Evolutionary conservation across 2,797 vertebrate species (phyloP).

Genomic region (Enteromius mattozi): DNA sequence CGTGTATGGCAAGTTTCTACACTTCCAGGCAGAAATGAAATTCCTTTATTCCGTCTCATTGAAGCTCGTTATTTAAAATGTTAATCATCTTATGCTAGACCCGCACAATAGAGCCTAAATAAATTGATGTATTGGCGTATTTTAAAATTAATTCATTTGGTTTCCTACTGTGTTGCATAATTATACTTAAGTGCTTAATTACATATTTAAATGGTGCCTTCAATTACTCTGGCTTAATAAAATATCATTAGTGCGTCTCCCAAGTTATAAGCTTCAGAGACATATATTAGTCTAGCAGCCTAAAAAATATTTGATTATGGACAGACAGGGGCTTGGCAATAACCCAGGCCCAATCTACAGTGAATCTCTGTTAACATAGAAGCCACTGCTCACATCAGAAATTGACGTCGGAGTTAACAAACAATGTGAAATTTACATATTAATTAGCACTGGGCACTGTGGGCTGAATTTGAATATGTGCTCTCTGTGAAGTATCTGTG

Average conservation of each 20-base stretch:
- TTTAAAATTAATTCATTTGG: constrained; percentile 91
- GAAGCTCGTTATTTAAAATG: constrained; percentile 79
- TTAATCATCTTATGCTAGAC: constrained; percentile 81
- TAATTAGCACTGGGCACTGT: constrained; percentile 78
- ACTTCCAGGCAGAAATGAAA: constrained; percentile 20
- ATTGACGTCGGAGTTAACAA: constrained; percentile 81
- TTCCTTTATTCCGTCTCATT: constrained; percentile 74
- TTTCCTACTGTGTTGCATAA: constrained; percentile 89
- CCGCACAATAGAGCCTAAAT: constrained; percentile 87
- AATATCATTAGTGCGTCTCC: constrained; percentile 89
- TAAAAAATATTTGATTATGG: constrained; percentile 82
- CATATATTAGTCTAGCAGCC: constrained; percentile 78
- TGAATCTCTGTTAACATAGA: constrained; percentile 85
- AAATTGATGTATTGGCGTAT: constrained; percentile 90
- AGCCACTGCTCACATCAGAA: constrained; percentile 79
- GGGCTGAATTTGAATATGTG: constrained; percentile 78
- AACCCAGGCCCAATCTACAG: constrained; percentile 76
- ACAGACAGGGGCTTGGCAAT: constrained; percentile 73
- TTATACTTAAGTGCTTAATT: constrained; percentile 95
- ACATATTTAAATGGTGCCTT: constrained; percentile 95
- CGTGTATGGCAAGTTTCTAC: neutral
- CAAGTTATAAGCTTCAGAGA: constrained; percentile 86
- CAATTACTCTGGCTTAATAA: constrained; percentile 93
- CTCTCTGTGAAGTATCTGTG: constrained; percentile 40
- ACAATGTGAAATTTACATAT: constrained; percentile 84